Evolutionary conservation across 2,113 vertebrate species (phyloP), one percentile per base, ranked within the genome.

Genomic region (Cygnus atratus): DNA sequence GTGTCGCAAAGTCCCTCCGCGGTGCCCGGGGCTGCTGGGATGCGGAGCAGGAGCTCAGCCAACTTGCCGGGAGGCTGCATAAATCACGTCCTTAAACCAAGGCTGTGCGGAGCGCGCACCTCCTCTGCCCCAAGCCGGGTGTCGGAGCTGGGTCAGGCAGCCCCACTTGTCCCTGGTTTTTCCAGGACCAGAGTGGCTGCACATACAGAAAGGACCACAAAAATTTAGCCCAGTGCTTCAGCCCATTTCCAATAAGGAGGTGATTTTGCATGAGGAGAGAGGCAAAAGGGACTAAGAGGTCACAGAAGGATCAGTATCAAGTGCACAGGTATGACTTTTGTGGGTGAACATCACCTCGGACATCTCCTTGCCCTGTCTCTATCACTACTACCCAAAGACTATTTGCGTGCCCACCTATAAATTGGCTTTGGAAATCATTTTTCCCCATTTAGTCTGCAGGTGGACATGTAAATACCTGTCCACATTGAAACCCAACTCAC

Each of bases 121-220:
- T 87, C n/a, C 83, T n/a, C 48, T 77, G 48, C 28, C 68, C 54
- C 0, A 0, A 92, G 33, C 31, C 6, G 25, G 41, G 24, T 67
- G n/a, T 77, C 0, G 0, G 43, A 87, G 68, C n/a, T 33, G 0
- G 5, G 55, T 35, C 59, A 50, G 59, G 8, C 7, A 26, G 44
- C 61, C 22, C 37, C 6, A 41, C 12, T 52, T 13, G 13, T 52
- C 50, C 13, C 50, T 52, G 50, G 16, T 41, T 63, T 28, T 39
- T 63, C 11, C 17, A 26, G 39, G 61, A 63, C 39, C 37, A 41
- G 62, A 41, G 28, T 9, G 28, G 15, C 62, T 41, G 10, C 26
- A 35, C 1, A 0, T 9, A 13, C 3, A 21, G 54, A 57, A 1
- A 46, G 29, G 16, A 11, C 18, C 58, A 41, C 19, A 62, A 28